Percentiles rank a stretch among this genome's conserved stretches.
These are phyloP conservation scores for Parapristionchus giblindavisi DNA, from an alignment of 2,888 invertebrate species.

Conservation along the genomic window DNA sequence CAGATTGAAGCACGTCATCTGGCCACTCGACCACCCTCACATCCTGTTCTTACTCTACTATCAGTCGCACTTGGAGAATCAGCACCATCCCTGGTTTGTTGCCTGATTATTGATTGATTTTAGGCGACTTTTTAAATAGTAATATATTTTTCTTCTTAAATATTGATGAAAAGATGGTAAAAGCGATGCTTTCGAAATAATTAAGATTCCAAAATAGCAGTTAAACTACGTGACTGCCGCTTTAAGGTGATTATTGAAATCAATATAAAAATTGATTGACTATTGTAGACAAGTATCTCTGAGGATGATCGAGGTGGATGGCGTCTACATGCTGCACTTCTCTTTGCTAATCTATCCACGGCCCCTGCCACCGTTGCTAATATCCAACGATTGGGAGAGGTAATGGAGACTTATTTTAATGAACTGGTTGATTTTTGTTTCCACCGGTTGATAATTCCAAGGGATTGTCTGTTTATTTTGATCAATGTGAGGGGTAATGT, in stretches of 20 bases:
- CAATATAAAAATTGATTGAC: no score
- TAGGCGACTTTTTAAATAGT: neutral
- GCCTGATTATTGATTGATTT: slow-evolving; percentile 26
- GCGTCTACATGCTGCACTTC: slow-evolving; percentile 94
- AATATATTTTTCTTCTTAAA: neutral
- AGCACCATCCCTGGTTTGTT: slow-evolving; percentile 58
- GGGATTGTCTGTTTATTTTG: no score
- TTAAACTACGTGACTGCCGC: no score
- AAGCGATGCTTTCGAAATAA: no score
- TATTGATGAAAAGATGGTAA: no score
- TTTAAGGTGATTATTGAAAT: no score
- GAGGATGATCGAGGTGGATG: slow-evolving; percentile 80
- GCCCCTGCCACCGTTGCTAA: slow-evolving; percentile 20
- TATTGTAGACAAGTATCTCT: slow-evolving; percentile 34
- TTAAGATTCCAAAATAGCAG: no score
- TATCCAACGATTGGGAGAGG: slow-evolving; percentile 56
- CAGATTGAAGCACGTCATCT: slow-evolving; percentile 58
- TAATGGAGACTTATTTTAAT: no score
- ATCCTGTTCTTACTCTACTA: slow-evolving; percentile 63
- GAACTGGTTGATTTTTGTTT: no score
- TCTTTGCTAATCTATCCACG: slow-evolving; percentile 81
- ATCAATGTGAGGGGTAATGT: no score
- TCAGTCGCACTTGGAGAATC: slow-evolving; percentile 59
- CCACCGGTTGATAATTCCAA: no score
- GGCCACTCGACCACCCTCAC: slow-evolving; percentile 55